Base-by-base conservation (phyloP, 2,888 invertebrate species). In the Apamea monoglypha region DNA sequence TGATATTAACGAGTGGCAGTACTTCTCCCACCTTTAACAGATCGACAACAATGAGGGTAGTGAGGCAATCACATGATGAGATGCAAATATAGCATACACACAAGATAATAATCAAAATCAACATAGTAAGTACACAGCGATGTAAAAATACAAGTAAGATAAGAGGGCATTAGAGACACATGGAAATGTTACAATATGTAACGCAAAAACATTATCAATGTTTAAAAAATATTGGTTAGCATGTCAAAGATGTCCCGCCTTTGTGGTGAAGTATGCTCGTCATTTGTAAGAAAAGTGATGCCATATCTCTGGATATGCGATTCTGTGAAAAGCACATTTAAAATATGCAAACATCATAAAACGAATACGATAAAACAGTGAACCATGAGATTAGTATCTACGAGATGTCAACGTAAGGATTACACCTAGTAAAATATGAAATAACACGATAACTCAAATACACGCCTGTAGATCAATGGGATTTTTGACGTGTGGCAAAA, bases 1-100 rank as follows among this genome's bases (percentile, higher is more conserved):
- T 83, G 83, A 89, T 89, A 91, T 90, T 91, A 89, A 91, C 87
- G 90, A 91, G 90, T 90, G 89, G 91, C 90, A 86, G 87, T 88
- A 89, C 85, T 82, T 93, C 94, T 91, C 92, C 91, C 94, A 96
- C 96, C 96, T 96, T 96, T 92, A 96, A 96, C 96, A 96, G 95
- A 96, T 92, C 93, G 95, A 95, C 94, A 96, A 95, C 92, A 94
- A 91, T 92, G 88, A 93, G 92, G 93, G 93, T 91, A 94, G 92
- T 93, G 92, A 94, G 87, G 91, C 88, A 92, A 94, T 94, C 93
- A 95, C 93, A 94, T 86, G 90, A 93, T 92, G 93, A 91, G 91
- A 92, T 82, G 88, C 91, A 90, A 85, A 91, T 91, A 92, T 87
- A 85, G 88, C 89, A 91, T 89, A 91, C 85, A 92, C 86, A 89